Base-by-base conservation (phyloP, 2,888 invertebrate species). In the Cryptocephalus moraei region DNA sequence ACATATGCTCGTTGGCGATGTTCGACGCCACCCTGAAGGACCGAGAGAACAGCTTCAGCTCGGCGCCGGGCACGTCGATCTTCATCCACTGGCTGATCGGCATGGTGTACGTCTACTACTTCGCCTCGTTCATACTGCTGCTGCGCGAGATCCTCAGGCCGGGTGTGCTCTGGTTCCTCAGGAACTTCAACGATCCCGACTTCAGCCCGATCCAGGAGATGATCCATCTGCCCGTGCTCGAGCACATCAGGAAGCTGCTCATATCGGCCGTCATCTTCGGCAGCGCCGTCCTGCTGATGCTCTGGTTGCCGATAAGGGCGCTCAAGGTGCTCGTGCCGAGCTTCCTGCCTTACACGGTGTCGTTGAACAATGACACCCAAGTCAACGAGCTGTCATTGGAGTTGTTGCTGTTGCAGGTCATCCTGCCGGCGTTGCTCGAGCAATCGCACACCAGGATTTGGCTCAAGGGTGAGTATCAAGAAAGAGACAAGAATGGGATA, bases 161-260 rank as follows among this genome's bases (percentile, higher is more conserved):
- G 0, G 99, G 99, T 0, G 95, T 97, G 0, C 75, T 99, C 2
- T 99, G 97, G 97, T 99, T 99, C 71, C 76, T 99, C 59, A 80
- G 96, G 56, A 99, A 99, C 69, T 77, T 99, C 49, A 99, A 99
- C 70, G 97, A 99, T 73, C 97, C 99, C 0, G 97, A 99, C 64
- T 99, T 99, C 64, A 97, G 96, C 73, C 99, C 99, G 8, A 95
- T 99, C 51, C 95, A 93, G 75, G 93, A 91, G 81, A 97, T 99
- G 97, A 97, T 99, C 56, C 96, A 97, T 67, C 75, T 95, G 33
- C 91, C 97, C 1, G 91, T 97, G 36, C 74, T 92, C 62, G 80
- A 88, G 39, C 97, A 99, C 67, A 82, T 92, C 12, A 80, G 94
- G 9, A 81, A 97, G 33, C 79, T 97, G 41, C 79, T 96, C 12